Conservation (phyloP, 1,140 invertebrate genomes). For the Linepithema humile region DNA sequence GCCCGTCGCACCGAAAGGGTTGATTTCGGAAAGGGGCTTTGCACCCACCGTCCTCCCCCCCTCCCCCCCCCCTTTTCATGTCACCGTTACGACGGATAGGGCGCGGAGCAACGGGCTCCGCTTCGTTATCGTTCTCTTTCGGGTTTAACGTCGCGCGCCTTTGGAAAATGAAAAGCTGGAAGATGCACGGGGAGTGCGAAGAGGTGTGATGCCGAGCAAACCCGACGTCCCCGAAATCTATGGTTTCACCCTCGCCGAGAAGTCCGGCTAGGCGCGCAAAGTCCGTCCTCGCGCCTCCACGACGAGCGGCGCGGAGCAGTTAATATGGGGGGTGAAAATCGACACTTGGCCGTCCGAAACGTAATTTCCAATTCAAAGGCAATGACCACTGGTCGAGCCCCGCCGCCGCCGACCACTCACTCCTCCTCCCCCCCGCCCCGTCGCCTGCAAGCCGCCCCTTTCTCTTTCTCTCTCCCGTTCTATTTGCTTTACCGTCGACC, state of each 20-base stretch:
- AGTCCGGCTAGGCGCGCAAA: not conserved
- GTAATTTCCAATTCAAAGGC: slow-evolving; percentile 83
- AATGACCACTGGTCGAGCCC: slow-evolving; percentile 78
- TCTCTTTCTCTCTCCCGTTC: slow-evolving; percentile 67
- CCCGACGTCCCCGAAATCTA: not conserved
- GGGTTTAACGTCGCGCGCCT: not conserved
- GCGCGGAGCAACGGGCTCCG: slow-evolving; percentile 17
- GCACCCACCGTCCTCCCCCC: not conserved
- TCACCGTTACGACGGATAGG: slow-evolving; percentile 11
- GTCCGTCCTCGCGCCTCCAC: not conserved
- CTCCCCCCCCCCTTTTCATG: not conserved
- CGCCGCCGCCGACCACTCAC: slow-evolving; percentile 50
- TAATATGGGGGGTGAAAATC: slow-evolving; percentile 75
- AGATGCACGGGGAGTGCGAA: not conserved
- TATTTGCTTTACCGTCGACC: slow-evolving; percentile 79
- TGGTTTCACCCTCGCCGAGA: not conserved
- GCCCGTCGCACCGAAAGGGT: slow-evolving; percentile 45
- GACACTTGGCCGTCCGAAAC: slow-evolving; percentile 77
- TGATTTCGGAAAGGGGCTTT: slow-evolving; percentile 45
- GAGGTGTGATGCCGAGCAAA: too few relatives aligned
- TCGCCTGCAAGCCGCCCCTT: slow-evolving; percentile 28
- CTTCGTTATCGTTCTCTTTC: slow-evolving; percentile 18
- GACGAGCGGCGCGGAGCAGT: slow-evolving; percentile 24
- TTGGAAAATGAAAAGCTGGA: not conserved
- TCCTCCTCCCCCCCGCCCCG: slow-evolving; percentile 49